Base-by-base conservation (phyloP, 2,113 vertebrate species). In the Myiozetetes cayanensis region DNA sequence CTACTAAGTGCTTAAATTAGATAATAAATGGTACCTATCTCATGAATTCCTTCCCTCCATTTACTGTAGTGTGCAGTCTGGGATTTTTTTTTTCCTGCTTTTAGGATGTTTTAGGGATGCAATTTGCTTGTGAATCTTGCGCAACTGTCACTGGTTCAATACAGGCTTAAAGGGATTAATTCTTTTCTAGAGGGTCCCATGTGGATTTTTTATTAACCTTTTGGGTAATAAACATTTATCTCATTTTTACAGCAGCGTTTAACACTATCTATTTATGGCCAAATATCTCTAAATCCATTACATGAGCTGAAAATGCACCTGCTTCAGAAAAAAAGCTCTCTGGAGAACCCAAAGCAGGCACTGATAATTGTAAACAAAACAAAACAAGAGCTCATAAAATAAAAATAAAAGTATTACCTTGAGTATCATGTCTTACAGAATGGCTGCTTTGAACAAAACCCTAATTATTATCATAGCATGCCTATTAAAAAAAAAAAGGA, bases 241-340 rank as follows among this genome's bases (percentile, higher is more conserved):
- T 96, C 93, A 81, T 91, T 96, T 96, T 97, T 95, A 96, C 92
- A 95, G 89, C 93, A 90, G 81, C 53, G 1, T 96, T 96, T 96
- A 97, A 96, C 90, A 73, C 91, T 96, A 92, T 81, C 87, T 94
- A 93, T 96, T 96, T 96, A 95, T 92, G 72, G 86, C 90, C 84
- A 96, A 96, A 96, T 96, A 97, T 95, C 96, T 96, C 87, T 93
- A 95, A 95, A 96, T 96, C 95, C 93, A 96, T 95, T 97, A 95
- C 85, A 83, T 37, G 83, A 71, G 76, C 85, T 95, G 79, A 94
- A 96, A 96, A 89, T 93, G 77, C 96, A 97, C 87, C 93, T 96
- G 94, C 93, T 96, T 94, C 7, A 0, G 90, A 82, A 91, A 91
- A 88, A 96, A 87, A 28, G 35, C 89, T 90, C 94, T 95, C 95